Percentiles rank a stretch among this genome's conserved stretches.
These are phyloP conservation scores for Pelodiscus sinensis DNA, from an alignment of 2,113 vertebrate species.

Conservation along the genomic window DNA sequence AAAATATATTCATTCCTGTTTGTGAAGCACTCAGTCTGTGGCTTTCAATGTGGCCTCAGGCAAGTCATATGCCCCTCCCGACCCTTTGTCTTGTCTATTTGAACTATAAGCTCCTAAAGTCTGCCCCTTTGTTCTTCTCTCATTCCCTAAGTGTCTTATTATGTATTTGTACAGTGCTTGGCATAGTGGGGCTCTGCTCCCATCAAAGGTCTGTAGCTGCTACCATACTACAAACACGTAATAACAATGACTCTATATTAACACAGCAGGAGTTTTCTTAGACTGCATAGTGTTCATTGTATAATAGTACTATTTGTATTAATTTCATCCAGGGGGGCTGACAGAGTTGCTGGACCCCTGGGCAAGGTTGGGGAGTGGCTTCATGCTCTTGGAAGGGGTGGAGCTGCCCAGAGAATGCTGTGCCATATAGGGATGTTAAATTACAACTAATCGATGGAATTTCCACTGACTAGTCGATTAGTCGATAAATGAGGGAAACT, in stretches of 20 bases:
- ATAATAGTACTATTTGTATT: background rate
- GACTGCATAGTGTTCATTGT: background rate
- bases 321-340: too few relatives aligned
- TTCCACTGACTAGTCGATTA: too few relatives aligned
- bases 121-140: background rate
- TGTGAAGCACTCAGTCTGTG: background rate
- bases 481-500: too few relatives aligned
- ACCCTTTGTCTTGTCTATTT: background rate
- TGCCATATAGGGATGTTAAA: too few relatives aligned
- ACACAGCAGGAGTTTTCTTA: background rate
- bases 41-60: background rate
- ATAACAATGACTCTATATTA: background rate
- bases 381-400: too few relatives aligned
- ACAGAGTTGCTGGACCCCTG: too few relatives aligned
- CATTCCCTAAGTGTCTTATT: background rate
- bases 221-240: background rate
- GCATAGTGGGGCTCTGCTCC: too few relatives aligned
- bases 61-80: background rate
- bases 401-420: too few relatives aligned
- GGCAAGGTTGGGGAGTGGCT: too few relatives aligned
- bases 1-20: background rate
- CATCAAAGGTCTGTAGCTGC: background rate
- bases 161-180: background rate
- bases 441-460: too few relatives aligned
- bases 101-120: background rate